These are phyloP conservation scores for Nomia melanderi DNA, from an alignment of 1,140 invertebrate species.

Conservation along the genomic window DNA sequence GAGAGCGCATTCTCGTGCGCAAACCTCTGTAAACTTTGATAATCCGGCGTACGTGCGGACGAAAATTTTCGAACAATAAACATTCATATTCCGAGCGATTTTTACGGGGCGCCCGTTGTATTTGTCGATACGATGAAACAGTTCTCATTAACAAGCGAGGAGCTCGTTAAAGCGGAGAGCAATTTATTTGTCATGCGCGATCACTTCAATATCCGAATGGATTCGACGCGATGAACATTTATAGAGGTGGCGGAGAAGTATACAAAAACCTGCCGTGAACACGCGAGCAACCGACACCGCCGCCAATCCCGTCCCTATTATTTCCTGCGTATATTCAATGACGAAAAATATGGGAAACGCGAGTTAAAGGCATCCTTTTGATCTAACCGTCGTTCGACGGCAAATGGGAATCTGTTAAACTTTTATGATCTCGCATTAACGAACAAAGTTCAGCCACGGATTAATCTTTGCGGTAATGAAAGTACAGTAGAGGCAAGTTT, in stretches of 20 bases:
- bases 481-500: constrained; percentile 21
- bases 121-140: background rate
- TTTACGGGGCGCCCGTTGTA: background rate
- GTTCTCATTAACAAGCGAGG: constrained; percentile 21
- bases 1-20: background rate
- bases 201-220: constrained; percentile 18
- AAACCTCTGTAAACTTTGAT: background rate
- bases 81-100: constrained; percentile 6
- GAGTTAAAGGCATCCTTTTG: constrained; percentile 20
- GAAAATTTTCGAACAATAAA: constrained; percentile 2
- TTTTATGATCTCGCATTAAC: constrained; percentile 49
- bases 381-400: constrained; percentile 1
- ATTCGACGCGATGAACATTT: background rate
- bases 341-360: background rate
- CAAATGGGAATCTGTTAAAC: constrained; percentile 35
- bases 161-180: constrained; percentile 10
- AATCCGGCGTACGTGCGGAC: background rate
- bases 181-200: constrained; percentile 15
- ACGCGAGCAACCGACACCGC: no score
- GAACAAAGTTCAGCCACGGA: constrained; percentile 49
- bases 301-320: background rate
- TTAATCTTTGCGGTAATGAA: constrained; percentile 48
- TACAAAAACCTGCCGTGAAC: background rate
- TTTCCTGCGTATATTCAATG: background rate
- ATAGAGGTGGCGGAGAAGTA: background rate